Evolutionary conservation across 2,113 vertebrate genomes (phyloP).

Genomic region (Gorsachius goisagi): DNA sequence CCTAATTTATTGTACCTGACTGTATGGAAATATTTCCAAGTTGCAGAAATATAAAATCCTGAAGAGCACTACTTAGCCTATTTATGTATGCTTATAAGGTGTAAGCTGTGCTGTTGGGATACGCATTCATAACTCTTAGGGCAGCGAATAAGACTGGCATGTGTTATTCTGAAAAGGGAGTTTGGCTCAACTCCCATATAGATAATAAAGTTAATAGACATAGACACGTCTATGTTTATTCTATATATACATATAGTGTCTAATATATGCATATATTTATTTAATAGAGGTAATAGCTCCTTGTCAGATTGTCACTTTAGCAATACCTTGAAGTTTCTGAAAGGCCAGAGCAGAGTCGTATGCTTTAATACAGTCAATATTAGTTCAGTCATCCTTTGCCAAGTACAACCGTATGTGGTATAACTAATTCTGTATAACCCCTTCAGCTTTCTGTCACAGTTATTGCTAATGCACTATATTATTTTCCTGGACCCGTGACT

Average conservation of each 20-base stretch:
- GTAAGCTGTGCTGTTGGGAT: background rate
- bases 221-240: background rate
- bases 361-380: slow-evolving; percentile 14
- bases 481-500: slow-evolving; percentile 74
- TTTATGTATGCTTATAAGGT: background rate
- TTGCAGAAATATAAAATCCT: background rate
- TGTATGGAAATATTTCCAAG: background rate
- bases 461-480: slow-evolving; percentile 80
- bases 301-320: background rate
- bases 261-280: background rate
- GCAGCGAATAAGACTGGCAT: background rate
- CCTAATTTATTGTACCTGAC: background rate
- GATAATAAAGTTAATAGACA: background rate
- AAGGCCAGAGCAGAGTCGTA: background rate
- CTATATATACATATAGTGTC: too few relatives aligned
- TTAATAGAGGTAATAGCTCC: background rate
- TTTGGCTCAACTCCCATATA: background rate
- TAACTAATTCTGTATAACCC: slow-evolving; percentile 74
- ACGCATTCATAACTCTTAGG: background rate
- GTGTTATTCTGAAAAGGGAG: background rate
- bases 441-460: slow-evolving; percentile 78
- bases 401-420: slow-evolving; percentile 61
- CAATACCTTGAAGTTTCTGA: background rate
- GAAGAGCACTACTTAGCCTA: background rate
- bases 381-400: slow-evolving; percentile 39